Evolutionary conservation across 2,888 invertebrate species (phyloP).

Genomic region (Heliconius charithonia): DNA sequence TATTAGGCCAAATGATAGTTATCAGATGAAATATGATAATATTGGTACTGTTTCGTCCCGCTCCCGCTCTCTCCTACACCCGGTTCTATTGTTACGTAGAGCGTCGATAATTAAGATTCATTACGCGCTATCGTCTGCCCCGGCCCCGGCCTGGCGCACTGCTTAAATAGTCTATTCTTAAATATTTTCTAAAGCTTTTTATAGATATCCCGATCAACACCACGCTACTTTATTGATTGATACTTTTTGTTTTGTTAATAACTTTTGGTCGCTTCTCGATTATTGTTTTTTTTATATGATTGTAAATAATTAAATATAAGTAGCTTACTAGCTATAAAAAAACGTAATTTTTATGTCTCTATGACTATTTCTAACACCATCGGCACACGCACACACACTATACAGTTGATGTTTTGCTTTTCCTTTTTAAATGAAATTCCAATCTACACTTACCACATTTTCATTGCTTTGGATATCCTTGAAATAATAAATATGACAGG

Average conservation of each 20-base stretch:
- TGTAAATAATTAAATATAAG: not conserved
- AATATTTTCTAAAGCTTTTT: slow-evolving; percentile 30
- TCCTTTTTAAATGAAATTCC: not conserved
- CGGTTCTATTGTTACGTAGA: slow-evolving; percentile 39
- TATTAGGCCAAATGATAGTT: not conserved
- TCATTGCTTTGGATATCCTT: not conserved
- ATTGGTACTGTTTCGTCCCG: not conserved
- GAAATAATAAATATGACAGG: slow-evolving; percentile 6
- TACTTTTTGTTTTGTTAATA: slow-evolving; percentile 4
- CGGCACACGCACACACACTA: too few species aligned
- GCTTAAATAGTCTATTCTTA: slow-evolving; percentile 35
- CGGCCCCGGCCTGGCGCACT: slow-evolving; percentile 35
- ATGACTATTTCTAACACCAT: not conserved
- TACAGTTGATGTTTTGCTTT: not conserved
- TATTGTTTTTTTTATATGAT: not conserved
- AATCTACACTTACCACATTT: not conserved
- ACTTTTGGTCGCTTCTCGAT: not conserved
- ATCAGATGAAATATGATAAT: not conserved
- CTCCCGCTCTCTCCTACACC: slow-evolving; percentile 20
- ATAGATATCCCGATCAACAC: slow-evolving; percentile 11
- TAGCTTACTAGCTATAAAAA: too few species aligned
- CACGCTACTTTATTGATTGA: slow-evolving; percentile 6
- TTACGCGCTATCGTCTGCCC: slow-evolving; percentile 30
- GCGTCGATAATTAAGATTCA: slow-evolving; percentile 39
- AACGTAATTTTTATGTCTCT: not conserved